Base-by-base conservation (phyloP, 2,797 vertebrate species). In the Chrysocyon brachyurus region DNA sequence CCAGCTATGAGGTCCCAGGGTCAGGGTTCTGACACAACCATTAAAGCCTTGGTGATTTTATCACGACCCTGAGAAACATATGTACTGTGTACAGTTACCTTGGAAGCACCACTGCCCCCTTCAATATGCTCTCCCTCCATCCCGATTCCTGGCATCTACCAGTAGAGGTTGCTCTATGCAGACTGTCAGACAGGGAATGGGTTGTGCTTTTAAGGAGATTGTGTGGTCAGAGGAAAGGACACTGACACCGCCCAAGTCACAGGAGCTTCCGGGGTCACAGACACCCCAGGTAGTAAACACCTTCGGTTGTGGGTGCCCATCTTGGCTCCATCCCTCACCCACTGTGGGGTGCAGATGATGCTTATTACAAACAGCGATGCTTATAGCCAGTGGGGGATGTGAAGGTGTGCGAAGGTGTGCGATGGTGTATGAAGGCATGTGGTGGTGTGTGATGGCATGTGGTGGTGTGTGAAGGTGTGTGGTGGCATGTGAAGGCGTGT, bases 331-430 rank as follows among this genome's bases (percentile, higher is more conserved):
- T 10, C 15, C 28, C 4, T 59, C 14, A 8, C 16, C 21, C 22
- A 7, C 26, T 2, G 1, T 3, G 57, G 81, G 19, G 6, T 1
- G 2, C n/a, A 24, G 15, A 22, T 72, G 64, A 14, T 0, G 17
- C 14, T 24, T 2, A 5, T n/a, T 5, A 33, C 12, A 68, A 68
- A n/a, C 0, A 3, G 36, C 28, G 15, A 31, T 0, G 1, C 22
- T 17, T 49, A 63, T 0, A 3, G 66, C 36, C 28, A 1, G 0
- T 0, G 1, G 12, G 21, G 16, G 17, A 4, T 46, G 40, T 46
- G 40, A 46, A 46, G 40, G n/a, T 0, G 11, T 0, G 21, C 4
- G 31, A 36, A n/a, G 2, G 0, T 3, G 46, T 3, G 0, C 8
- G 40, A 46, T 46, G 6, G 40, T 46, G 6, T 46, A 46, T 46